Evolutionary conservation across 2,888 invertebrate species (phyloP), one percentile per base, ranked within the genome.

Genomic region (Cryptops parisi): DNA sequence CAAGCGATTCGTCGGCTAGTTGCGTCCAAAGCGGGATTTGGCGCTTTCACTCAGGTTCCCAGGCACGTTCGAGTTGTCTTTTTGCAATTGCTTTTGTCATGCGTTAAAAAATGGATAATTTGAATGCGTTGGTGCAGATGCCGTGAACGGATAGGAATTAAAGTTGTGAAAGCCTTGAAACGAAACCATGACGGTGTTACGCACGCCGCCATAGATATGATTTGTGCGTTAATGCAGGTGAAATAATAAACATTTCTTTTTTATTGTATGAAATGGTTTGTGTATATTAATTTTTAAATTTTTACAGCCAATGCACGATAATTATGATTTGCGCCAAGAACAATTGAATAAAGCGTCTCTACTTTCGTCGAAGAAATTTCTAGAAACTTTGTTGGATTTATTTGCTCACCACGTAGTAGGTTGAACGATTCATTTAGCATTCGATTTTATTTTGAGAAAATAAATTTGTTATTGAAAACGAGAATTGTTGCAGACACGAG

Each of bases 1-100:
- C 96, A 96, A 66, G 91, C 91, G 9, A 69, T 99, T 50, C 75
- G 96, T 25, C 73, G 98, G 60, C 73, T 99, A 15, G 84, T 97
- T 54, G 97, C 97, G 0, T 96, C 93, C 62, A 98, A 97, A 78
- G 89, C 93, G 45, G 98, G 98, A 1, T 99, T 96, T 69, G 84
- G 89, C 27, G 89, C 94, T 2, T 96, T 97, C 68, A 94, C 93
- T 9, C 80, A 82, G 58, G 73, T 93, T 57, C 78, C 83, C 47
- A 88, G 88, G 85, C 88, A 70, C 72, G 61, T 53, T 39, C 21
- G 25, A n/a, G 23, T 33, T 17, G 15, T 33, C 15, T 6, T 33
- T 33, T 33, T 33, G 33, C 33, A 9, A 33, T 9, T 33, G 33
- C 33, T 9, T 9, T 6, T 33, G n/a, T 33, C 33, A 33, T 33